These are phyloP conservation scores for Mus caroli DNA, from an alignment of 2,797 vertebrate species.

Conservation along the genomic window DNA sequence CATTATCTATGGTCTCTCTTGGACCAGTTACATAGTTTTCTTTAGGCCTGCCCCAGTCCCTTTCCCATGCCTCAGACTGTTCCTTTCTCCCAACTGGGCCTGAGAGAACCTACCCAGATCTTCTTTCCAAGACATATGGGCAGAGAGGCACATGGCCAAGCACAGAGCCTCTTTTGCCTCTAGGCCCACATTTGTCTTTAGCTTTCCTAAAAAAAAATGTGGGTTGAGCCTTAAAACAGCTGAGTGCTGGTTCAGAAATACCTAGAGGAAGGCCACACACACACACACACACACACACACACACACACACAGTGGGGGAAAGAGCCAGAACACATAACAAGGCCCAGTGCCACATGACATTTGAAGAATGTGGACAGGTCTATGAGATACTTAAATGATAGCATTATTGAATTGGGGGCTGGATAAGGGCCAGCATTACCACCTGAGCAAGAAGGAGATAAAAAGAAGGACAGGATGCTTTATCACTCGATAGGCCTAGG, in stretches of 20 bases:
- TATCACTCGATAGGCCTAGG: not conserved
- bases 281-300: no score
- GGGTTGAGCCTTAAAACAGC: not conserved
- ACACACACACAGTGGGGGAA: not conserved
- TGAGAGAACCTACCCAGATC: not conserved
- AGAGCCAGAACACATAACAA: not conserved
- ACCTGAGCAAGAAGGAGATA: not conserved
- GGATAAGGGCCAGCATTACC: not conserved
- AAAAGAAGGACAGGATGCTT: not conserved
- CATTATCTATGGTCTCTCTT: not conserved
- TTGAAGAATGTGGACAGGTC: not conserved
- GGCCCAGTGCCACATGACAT: not conserved
- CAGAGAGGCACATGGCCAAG: not conserved
- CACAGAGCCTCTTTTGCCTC: not conserved
- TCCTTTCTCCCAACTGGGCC: not conserved
- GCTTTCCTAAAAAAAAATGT: not conserved
- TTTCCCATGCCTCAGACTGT: not conserved
- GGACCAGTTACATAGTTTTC: not conserved
- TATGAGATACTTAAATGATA: accelerated
- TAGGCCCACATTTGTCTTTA: not conserved
- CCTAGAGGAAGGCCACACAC: not conserved
- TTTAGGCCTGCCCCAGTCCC: not conserved
- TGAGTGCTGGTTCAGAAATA: not conserved
- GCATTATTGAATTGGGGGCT: not conserved
- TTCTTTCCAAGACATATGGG: not conserved